phyloP scores from a whole-genome alignment of 2,888 invertebrate species.

The Prosapia bicincta region DNA sequence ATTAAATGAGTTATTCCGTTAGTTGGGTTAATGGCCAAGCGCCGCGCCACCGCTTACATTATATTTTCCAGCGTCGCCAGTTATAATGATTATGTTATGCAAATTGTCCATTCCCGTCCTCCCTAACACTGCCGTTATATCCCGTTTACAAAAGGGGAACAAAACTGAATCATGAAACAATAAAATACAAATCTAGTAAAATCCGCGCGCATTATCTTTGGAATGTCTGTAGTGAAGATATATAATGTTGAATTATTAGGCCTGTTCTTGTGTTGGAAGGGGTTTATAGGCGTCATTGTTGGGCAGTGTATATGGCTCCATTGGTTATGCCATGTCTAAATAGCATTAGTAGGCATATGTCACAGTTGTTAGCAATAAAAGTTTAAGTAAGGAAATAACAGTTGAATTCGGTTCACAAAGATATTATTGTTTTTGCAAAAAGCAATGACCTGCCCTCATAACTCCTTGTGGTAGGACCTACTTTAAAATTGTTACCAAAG shows the following conservation, averaged over 20 bases:
- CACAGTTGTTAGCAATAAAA: too few species aligned
- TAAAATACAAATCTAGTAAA: not conserved
- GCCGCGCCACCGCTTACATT: not conserved
- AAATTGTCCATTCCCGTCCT: not conserved
- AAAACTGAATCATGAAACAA: conserved; percentile 2
- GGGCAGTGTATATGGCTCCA: not conserved
- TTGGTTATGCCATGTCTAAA: too few species aligned
- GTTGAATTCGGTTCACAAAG: too few species aligned
- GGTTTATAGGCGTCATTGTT: not conserved
- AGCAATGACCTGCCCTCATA: too few species aligned
- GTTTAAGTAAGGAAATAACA: too few species aligned
- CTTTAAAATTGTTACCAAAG: too few species aligned
- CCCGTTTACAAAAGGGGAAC: not conserved
- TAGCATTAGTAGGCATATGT: too few species aligned
- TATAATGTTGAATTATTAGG: not conserved
- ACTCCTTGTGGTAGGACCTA: too few species aligned
- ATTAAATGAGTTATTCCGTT: not conserved
- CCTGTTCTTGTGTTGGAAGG: not conserved
- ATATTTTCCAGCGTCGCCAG: not conserved
- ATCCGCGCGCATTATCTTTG: not conserved
- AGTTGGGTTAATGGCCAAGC: not conserved
- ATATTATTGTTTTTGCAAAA: too few species aligned
- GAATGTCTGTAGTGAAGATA: not conserved
- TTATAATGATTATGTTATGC: conserved; percentile 1
- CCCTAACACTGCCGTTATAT: not conserved